Conservation (phyloP, 2,113 vertebrate genomes). For the Oophaga pumilio region DNA sequence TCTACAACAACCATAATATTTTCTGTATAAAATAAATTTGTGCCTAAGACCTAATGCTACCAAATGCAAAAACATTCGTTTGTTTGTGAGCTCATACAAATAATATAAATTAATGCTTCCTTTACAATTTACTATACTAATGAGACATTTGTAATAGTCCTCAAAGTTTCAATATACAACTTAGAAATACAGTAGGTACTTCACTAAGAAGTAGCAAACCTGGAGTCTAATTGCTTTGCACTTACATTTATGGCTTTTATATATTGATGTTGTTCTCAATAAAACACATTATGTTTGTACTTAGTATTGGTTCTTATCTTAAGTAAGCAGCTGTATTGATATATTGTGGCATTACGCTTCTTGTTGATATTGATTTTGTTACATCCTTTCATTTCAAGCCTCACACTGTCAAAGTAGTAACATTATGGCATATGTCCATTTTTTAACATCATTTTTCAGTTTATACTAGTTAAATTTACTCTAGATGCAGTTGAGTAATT, state of each 20-base stretch:
- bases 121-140: not conserved
- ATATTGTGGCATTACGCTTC: not conserved
- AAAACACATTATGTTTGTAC: not conserved
- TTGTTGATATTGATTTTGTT: not conserved
- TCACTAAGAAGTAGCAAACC: not conserved
- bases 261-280: not conserved
- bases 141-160: not conserved
- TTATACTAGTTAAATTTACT: not conserved
- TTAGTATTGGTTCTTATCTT: not conserved
- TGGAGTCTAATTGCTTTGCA: not conserved
- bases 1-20: too few species aligned
- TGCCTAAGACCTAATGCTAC: too few species aligned
- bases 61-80: not conserved
- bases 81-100: not conserved
- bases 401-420: not conserved
- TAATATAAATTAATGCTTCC: too few species aligned
- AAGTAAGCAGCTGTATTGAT: not conserved
- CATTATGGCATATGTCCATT: not conserved
- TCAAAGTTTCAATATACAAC: not conserved
- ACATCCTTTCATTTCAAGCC: not conserved
- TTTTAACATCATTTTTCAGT: not conserved
- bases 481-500: not conserved
- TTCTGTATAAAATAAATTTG: too few species aligned
- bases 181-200: not conserved
- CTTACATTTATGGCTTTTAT: conserved; percentile 8